Percentiles rank a stretch among this genome's conserved stretches.
phyloP scores from a whole-genome alignment of 1,140 invertebrate genomes.

The Lepidostoma basale region DNA sequence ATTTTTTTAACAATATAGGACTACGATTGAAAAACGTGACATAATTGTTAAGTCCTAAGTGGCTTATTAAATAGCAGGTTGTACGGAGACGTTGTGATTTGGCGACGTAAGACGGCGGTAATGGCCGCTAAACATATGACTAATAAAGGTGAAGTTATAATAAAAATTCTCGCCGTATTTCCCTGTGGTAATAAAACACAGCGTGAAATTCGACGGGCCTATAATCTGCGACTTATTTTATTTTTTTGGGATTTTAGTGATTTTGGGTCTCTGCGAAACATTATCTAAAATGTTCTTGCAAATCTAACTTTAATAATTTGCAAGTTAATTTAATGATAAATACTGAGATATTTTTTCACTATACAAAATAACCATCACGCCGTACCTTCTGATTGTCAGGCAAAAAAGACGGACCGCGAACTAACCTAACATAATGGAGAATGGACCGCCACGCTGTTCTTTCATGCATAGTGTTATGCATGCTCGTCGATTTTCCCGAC shows the following conservation, averaged over 20 bases:
- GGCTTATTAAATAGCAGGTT: slow-evolving; percentile 5
- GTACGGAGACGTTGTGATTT: slow-evolving; percentile 12
- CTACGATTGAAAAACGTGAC: neutral
- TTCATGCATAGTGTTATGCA: too few species aligned
- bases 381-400: too few species aligned
- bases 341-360: too few species aligned
- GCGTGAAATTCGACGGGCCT: neutral
- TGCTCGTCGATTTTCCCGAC: too few species aligned
- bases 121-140: slow-evolving; percentile 12
- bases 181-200: slow-evolving; percentile 4
- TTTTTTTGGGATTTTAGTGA: neutral
- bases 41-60: slow-evolving; percentile 8
- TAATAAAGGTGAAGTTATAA: slow-evolving; percentile 20
- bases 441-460: too few species aligned
- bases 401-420: too few species aligned
- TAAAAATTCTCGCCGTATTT: neutral
- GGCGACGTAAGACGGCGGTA: slow-evolving; percentile 6
- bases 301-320: too few species aligned
- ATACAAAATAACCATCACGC: too few species aligned
- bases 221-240: neutral
- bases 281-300: too few species aligned
- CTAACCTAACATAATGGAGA: too few species aligned
- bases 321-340: too few species aligned
- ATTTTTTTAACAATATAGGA: neutral
- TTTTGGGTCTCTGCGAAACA: too few species aligned